Conservation (phyloP, 2,113 vertebrate genomes). For the Zosterops pallidus region DNA sequence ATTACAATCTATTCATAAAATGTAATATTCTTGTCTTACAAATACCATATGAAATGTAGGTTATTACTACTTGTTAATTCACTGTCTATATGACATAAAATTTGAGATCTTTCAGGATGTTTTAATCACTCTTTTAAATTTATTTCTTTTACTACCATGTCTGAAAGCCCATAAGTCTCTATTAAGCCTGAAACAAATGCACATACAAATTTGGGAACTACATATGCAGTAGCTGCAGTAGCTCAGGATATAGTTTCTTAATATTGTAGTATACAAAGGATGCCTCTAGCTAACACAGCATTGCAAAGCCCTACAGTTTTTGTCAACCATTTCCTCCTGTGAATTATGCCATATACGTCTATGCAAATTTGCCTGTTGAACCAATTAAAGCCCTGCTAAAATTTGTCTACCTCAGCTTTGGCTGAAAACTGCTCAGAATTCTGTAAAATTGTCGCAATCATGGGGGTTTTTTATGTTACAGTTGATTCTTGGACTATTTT, state of each 20-base stretch:
- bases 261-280: neutral
- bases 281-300: neutral
- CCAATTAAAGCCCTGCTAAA: neutral
- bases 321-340: neutral
- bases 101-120: neutral
- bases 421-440: neutral
- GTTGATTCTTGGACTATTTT: neutral
- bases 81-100: neutral
- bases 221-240: neutral
- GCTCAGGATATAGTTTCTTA: neutral
- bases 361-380: neutral
- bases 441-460: neutral
- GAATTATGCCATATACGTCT: neutral
- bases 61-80: neutral
- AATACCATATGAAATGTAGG: neutral
- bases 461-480: neutral
- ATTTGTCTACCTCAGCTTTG: neutral
- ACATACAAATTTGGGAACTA: neutral
- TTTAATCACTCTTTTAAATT: neutral
- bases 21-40: neutral
- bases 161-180: neutral
- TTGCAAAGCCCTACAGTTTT: neutral
- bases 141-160: neutral
- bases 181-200: neutral
- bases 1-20: neutral